Percentiles rank a stretch among this genome's conserved stretches.
phyloP scores from a whole-genome alignment of 2,113 vertebrate genomes.

The Gallinago undulata region DNA sequence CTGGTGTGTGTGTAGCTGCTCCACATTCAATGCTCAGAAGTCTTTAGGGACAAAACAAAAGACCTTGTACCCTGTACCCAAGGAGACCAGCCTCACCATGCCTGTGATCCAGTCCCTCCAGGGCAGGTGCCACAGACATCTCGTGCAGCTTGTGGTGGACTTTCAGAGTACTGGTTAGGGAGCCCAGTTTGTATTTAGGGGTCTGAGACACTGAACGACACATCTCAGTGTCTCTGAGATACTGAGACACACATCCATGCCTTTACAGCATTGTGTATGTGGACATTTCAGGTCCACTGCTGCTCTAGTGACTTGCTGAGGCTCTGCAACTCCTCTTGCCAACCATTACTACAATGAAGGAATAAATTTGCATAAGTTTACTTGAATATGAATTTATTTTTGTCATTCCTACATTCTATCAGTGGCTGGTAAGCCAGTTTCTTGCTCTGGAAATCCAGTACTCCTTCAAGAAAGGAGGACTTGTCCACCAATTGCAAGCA shows the following conservation, averaged over 20 bases:
- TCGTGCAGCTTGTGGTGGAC: not conserved
- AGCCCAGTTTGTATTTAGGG: not conserved
- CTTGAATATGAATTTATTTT: not conserved
- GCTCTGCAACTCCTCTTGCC: not conserved
- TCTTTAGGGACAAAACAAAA: not conserved
- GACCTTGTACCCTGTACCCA: not conserved
- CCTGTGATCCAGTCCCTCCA: not conserved
- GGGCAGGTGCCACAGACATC: not conserved
- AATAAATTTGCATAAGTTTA: not conserved
- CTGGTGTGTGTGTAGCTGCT: not conserved
- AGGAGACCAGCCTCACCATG: not conserved
- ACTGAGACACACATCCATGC: not conserved
- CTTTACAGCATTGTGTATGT: not conserved
- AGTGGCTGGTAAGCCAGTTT: not conserved
- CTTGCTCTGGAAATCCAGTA: not conserved
- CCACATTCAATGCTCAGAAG: not conserved
- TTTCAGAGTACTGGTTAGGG: not conserved
- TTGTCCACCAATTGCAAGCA: not conserved
- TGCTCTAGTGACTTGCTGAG: not conserved
- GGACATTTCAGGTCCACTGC: not conserved
- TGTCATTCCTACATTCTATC: not conserved
- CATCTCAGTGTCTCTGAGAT: too few relatives aligned
- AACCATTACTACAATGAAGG: not conserved
- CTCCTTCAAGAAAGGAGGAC: not conserved
- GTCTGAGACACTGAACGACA: not conserved